Conservation (phyloP, 2,888 invertebrate genomes). For the Seladonia tumulorum region DNA sequence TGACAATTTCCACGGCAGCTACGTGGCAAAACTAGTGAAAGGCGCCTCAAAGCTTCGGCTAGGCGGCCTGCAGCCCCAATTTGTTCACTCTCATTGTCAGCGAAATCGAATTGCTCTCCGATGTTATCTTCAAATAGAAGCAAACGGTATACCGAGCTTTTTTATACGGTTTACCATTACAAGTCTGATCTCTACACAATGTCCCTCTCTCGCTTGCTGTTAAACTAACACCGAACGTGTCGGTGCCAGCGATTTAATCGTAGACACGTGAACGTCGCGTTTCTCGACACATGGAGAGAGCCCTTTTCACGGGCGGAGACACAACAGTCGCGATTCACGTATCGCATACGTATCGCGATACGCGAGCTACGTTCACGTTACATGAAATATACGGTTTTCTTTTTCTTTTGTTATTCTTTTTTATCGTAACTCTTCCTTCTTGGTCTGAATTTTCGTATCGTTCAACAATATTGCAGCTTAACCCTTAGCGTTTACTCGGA, state of each 20-base stretch:
- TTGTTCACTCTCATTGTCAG: slow-evolving; percentile 80
- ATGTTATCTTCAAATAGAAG: slow-evolving; percentile 84
- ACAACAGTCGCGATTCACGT: neutral
- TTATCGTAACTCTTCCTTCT: neutral
- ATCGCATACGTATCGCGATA: neutral
- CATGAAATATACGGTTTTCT: neutral
- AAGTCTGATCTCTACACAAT: slow-evolving; percentile 55
- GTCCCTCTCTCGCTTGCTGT: slow-evolving; percentile 28
- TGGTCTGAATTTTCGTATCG: neutral
- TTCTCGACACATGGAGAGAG: neutral
- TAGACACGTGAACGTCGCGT: slow-evolving; percentile 26
- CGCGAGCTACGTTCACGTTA: neutral
- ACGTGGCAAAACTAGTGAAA: slow-evolving; percentile 88
- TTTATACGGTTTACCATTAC: slow-evolving; percentile 60
- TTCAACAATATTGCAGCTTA: neutral
- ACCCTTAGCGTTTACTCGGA: neutral
- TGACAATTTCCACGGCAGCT: slow-evolving; percentile 90
- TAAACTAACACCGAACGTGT: slow-evolving; percentile 11
- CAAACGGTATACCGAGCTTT: slow-evolving; percentile 75
- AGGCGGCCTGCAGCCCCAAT: slow-evolving; percentile 83
- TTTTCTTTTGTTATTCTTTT: too few species aligned
- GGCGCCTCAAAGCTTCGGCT: slow-evolving; percentile 85
- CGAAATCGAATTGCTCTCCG: slow-evolving; percentile 84
- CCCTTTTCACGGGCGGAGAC: neutral
- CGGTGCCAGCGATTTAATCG: slow-evolving; percentile 45